Percentiles rank a stretch among this genome's conserved stretches.
Conservation (phyloP, 2,113 vertebrate species). For the Orycteropus afer region DNA sequence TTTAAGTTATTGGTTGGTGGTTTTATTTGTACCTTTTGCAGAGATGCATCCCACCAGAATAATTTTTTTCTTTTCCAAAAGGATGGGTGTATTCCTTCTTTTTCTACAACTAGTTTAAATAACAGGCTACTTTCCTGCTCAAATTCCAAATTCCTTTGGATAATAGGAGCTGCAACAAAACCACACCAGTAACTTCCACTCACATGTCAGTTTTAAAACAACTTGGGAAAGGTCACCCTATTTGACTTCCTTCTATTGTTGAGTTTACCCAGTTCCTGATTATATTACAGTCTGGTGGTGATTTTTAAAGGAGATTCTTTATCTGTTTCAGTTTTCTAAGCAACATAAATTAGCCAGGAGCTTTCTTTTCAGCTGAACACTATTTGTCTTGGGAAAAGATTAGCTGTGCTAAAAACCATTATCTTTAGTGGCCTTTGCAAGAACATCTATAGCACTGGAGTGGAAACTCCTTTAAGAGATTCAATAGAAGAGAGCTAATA, state of each 20-base stretch:
- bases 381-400: conserved; percentile 59
- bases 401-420: conserved; percentile 58
- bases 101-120: conserved; percentile 42
- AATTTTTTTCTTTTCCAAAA: neutral
- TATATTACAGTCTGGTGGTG: conserved; percentile 72
- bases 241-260: conserved; percentile 86
- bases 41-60: neutral
- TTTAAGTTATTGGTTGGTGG: neutral
- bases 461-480: neutral
- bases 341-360: conserved; percentile 65
- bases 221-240: conserved; percentile 81
- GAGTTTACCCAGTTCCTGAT: conserved; percentile 81
- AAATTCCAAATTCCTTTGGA: conserved; percentile 64
- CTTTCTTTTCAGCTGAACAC: conserved; percentile 63
- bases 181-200: conserved; percentile 65
- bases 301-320: conserved; percentile 73
- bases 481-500: neutral
- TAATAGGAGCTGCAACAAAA: conserved; percentile 67
- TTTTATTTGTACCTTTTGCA: neutral
- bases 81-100: conserved; percentile 47
- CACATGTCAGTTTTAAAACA: conserved; percentile 70
- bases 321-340: conserved; percentile 72
- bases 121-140: conserved; percentile 35
- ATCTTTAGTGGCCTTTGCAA: neutral
- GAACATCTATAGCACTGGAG: neutral